A percentile compares a stretch with the other conserved stretches of the same genome.
These are phyloP conservation scores for Nyctibius grandis DNA, from an alignment of 2,797 vertebrate genomes.

Conservation along the genomic window DNA sequence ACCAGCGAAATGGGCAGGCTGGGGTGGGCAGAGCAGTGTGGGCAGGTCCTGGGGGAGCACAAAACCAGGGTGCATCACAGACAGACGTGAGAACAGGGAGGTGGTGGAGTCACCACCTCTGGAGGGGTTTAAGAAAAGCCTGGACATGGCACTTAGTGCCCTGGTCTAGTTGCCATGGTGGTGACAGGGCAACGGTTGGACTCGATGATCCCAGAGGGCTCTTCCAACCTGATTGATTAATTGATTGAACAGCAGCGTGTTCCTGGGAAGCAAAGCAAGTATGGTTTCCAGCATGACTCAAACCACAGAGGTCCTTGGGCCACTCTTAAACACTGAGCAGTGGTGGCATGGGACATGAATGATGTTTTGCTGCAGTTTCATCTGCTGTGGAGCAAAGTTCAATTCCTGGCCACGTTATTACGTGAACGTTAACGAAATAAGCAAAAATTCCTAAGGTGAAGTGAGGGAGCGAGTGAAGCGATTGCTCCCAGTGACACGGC, in stretches of 20 bases:
- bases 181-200: too few species aligned
- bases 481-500: not conserved
- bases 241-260: rapidly evolving
- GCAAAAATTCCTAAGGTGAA: not conserved
- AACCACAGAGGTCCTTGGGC: not conserved
- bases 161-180: too few species aligned
- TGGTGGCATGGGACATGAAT: not conserved
- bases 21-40: not conserved
- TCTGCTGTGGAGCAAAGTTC: not conserved
- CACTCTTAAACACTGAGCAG: not conserved
- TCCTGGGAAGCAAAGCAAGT: not conserved
- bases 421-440: not conserved
- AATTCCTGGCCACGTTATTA: not conserved
- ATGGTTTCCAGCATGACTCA: not conserved
- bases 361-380: not conserved
- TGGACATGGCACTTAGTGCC: too few species aligned
- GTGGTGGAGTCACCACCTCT: too few species aligned
- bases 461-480: not conserved
- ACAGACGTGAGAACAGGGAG: rapidly evolving
- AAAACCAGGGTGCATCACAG: rapidly evolving
- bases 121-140: too few species aligned
- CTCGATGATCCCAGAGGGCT: too few species aligned
- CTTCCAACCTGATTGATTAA: too few species aligned
- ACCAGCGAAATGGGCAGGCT: rapidly evolving
- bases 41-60: not conserved